Evolutionary conservation across 1,140 invertebrate genomes (phyloP).

Genomic region (Drosophila carrolli): DNA sequence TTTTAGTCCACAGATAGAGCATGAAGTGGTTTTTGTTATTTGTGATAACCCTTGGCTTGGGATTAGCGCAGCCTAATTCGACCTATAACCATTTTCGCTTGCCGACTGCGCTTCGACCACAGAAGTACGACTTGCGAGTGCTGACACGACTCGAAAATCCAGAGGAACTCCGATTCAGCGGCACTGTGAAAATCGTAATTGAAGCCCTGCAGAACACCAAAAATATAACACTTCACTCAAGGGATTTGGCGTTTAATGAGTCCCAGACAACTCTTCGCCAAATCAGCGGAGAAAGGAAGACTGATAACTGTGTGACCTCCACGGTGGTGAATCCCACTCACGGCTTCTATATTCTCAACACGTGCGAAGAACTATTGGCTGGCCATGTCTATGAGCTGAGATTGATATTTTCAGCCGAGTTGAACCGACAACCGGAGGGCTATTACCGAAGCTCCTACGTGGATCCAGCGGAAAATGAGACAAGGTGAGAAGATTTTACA

Average conservation of each 20-base stretch:
- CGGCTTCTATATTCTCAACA: constrained; percentile 88
- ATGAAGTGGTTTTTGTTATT: constrained; percentile 86
- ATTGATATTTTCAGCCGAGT: constrained; percentile 87
- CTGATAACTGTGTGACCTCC: constrained; percentile 51
- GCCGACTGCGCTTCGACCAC: constrained; percentile 87
- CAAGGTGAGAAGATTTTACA: constrained; percentile 85
- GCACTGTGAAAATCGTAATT: constrained; percentile 87
- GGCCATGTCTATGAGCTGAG: constrained; percentile 87
- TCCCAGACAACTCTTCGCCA: constrained; percentile 77
- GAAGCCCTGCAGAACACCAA: constrained; percentile 85
- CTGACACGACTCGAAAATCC: not conserved
- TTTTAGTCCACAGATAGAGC: constrained; percentile 63
- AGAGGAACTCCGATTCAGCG: constrained; percentile 88
- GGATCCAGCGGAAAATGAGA: constrained; percentile 86
- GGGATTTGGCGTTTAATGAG: constrained; percentile 86
- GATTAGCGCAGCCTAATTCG: constrained; percentile 3
- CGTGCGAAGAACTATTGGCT: constrained; percentile 85
- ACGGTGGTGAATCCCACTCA: constrained; percentile 86
- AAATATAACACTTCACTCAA: constrained; percentile 89
- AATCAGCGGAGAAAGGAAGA: constrained; percentile 55
- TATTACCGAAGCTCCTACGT: constrained; percentile 92
- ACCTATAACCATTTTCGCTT: constrained; percentile 86
- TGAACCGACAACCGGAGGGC: constrained; percentile 88
- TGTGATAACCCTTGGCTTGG: constrained; percentile 13
- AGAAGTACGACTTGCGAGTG: constrained; percentile 54